Conservation (phyloP, 2,113 vertebrate species). For the Eurypyga helias region DNA sequence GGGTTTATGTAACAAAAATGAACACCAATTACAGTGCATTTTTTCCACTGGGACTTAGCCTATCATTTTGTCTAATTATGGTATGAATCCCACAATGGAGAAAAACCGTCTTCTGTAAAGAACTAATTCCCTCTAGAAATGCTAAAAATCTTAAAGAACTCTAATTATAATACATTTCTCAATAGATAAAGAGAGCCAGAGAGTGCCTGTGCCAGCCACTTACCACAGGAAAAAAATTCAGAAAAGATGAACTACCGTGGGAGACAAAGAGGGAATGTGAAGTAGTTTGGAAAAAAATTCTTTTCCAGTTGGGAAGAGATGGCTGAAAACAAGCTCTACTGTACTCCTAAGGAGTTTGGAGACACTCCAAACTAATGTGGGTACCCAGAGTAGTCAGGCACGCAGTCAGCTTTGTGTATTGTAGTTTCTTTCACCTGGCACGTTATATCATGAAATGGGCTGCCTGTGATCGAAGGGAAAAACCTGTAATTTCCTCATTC, state of each 20-base stretch:
- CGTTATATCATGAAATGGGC: not conserved
- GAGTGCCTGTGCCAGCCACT: not conserved
- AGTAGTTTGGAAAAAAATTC: not conserved
- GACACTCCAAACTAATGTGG: fast-evolving
- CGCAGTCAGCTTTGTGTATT: not conserved
- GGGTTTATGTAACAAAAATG: constrained; percentile 64
- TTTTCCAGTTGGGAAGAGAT: not conserved
- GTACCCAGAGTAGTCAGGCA: not conserved
- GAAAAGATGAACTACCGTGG: not conserved
- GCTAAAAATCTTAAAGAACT: constrained; percentile 40
- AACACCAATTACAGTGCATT: constrained; percentile 63
- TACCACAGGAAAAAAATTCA: not conserved
- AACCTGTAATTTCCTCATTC: not conserved
- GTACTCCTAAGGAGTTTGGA: not conserved
- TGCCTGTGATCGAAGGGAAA: not conserved
- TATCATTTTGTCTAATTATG: constrained; percentile 75
- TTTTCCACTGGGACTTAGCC: constrained; percentile 45
- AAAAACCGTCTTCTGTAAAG: constrained; percentile 51
- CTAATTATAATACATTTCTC: constrained; percentile 58
- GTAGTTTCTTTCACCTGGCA: not conserved
- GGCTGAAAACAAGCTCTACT: not conserved
- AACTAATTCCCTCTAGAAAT: constrained; percentile 61
- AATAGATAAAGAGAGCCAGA: constrained; percentile 22
- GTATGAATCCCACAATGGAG: constrained; percentile 48
- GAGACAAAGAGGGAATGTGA: not conserved